Base-by-base conservation (phyloP, 2,888 invertebrate genomes). In the Augochlorella aurata region DNA sequence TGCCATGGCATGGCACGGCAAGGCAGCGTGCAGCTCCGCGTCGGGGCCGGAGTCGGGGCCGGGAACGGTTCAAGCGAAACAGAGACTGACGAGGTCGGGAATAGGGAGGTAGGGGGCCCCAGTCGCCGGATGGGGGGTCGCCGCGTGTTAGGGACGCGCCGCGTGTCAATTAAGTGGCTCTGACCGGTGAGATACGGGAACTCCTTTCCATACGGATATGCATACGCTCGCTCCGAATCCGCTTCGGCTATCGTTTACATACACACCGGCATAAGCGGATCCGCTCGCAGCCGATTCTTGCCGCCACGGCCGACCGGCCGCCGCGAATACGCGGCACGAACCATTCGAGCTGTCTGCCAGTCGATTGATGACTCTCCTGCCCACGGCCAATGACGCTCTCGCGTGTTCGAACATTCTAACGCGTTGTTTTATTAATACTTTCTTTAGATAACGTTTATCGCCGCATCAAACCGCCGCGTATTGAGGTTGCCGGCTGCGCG, bases 91-190 rank as follows among this genome's bases (percentile, higher is more conserved):
- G 65, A 38, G 16, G n/a, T 18, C 45, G 21, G 24, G 45, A 21
- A 24, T 9, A 18, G 58, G 69, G 24, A 21, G 14, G 66, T n/a
- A 54, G n/a, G 49, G 81, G 58, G 67, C 54, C n/a, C 61, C 79
- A 76, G 72, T 44, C 83, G 66, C 86, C 72, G 85, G 89, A 90
- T 91, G 93, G 93, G 93, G 92, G 93, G 93, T 93, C 93, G 93
- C 92, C 89, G 91, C 92, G 92, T 92, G 93, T 93, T 92, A 93
- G 91, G 90, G 91, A 91, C 90, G 91, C 90, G 93, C 92, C 92
- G 93, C 92, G 93, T 93, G 93, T 93, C 93, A 93, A 93, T 93
- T 93, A 93, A 93, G 93, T 92, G 92, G 90, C 93, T 92, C 90
- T 89, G 90, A 90, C 89, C 89, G 90, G 90, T 93, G 92, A 93